Evolutionary conservation across 2,888 invertebrate species (phyloP).

Genomic region (Aphidius colemani): DNA sequence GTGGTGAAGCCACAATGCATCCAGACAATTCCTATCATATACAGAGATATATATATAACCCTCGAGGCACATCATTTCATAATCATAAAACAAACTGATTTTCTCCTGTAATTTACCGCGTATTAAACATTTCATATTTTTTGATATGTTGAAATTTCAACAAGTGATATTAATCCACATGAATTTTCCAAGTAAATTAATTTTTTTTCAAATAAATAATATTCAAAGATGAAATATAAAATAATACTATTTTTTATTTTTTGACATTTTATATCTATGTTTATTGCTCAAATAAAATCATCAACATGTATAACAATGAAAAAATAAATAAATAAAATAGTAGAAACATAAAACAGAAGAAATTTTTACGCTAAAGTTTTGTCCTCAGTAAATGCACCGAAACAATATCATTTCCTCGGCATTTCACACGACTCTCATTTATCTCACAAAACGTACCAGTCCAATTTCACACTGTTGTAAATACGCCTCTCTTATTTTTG

Average conservation of each 20-base stretch:
- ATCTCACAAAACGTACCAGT: slow-evolving; percentile 49
- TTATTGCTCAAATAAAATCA: neutral
- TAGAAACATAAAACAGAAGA: no score
- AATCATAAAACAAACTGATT: slow-evolving; percentile 54
- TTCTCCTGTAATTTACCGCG: slow-evolving; percentile 45
- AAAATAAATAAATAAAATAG: neutral
- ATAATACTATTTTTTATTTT: neutral
- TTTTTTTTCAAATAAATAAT: neutral
- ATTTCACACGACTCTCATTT: slow-evolving; percentile 47
- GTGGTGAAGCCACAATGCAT: slow-evolving; percentile 52
- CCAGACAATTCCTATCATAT: slow-evolving; percentile 46
- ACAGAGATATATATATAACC: slow-evolving; percentile 34
- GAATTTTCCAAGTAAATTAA: neutral
- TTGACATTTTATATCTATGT: neutral
- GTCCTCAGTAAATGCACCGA: slow-evolving; percentile 20
- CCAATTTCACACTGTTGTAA: slow-evolving; percentile 59
- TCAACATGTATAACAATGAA: neutral
- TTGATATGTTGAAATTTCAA: slow-evolving; percentile 12
- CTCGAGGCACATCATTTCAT: slow-evolving; percentile 51
- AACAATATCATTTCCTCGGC: slow-evolving; percentile 50
- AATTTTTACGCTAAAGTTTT: no score
- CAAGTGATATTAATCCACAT: slow-evolving; percentile 10
- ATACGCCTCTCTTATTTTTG: slow-evolving; percentile 58
- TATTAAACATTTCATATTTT: slow-evolving; percentile 27
- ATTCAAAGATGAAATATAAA: no score